Conservation (phyloP, 1,140 invertebrate genomes). For the Harlomillsia oculata region DNA sequence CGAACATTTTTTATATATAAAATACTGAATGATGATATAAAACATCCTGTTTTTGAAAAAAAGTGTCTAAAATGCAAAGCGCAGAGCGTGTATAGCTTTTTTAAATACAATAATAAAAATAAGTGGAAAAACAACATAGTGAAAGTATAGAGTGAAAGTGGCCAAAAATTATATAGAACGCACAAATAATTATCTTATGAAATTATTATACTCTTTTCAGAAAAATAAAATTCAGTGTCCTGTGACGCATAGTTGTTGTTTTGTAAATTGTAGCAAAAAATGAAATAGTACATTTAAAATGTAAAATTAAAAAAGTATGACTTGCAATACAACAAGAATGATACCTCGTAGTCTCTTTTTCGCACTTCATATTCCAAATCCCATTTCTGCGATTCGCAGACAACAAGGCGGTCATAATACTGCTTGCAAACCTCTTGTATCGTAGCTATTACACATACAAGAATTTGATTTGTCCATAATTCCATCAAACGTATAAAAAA, state of each 20-base stretch:
- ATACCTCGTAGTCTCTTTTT: slow-evolving; percentile 96
- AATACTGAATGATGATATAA: too few relatives aligned
- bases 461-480: too few relatives aligned
- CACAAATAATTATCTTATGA: too few relatives aligned
- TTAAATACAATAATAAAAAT: background rate
- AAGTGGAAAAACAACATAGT: background rate
- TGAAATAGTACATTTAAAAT: background rate
- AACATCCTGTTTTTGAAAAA: too few relatives aligned
- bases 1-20: too few relatives aligned
- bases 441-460: too few relatives aligned
- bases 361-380: slow-evolving; percentile 98
- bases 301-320: too few relatives aligned
- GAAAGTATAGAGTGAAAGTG: background rate
- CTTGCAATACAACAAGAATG: too few relatives aligned
- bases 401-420: slow-evolving; percentile 88
- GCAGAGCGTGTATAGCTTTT: background rate
- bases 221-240: too few relatives aligned
- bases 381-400: slow-evolving; percentile 97
- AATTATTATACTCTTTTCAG: too few relatives aligned
- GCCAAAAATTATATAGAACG: background rate
- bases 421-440: slow-evolving; percentile 84
- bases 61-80: background rate
- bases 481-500: too few relatives aligned
- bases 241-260: too few relatives aligned
- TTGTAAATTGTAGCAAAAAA: background rate